Conservation (phyloP, 2,797 vertebrate genomes). For the Neostethus bicornis region DNA sequence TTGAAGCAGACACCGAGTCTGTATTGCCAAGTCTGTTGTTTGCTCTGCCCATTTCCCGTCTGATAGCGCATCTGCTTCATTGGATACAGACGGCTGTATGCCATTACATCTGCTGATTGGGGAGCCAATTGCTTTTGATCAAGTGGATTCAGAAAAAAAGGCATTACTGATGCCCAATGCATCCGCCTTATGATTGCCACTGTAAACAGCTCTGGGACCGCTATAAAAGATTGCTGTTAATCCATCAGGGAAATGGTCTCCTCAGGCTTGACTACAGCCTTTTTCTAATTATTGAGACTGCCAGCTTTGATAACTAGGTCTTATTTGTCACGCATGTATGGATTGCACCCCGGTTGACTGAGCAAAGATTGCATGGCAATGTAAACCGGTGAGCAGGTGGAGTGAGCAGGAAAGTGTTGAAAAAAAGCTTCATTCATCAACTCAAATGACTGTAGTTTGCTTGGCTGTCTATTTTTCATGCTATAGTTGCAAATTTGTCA, state of each 20-base stretch:
- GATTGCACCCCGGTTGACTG: constrained; percentile 43
- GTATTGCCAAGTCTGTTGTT: constrained; percentile 31
- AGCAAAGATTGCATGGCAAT: constrained; percentile 43
- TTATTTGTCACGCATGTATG: constrained; percentile 69
- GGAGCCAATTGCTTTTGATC: constrained; percentile 60
- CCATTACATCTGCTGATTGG: constrained; percentile 64
- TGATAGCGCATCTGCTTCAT: constrained; percentile 52
- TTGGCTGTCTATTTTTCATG: constrained; percentile 37
- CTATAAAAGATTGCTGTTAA: constrained; percentile 60
- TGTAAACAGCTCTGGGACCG: constrained; percentile 57
- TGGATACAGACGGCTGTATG: constrained; percentile 36
- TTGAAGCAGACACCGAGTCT: background rate
- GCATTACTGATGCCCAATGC: constrained; percentile 51
- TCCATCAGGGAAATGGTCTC: constrained; percentile 72
- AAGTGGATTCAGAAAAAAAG: constrained; percentile 44
- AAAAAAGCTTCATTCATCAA: constrained; percentile 45
- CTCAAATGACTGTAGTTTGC: constrained; percentile 30
- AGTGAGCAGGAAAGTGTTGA: constrained; percentile 13
- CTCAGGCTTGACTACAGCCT: constrained; percentile 52
- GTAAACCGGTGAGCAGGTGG: constrained; percentile 53
- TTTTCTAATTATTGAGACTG: constrained; percentile 78
- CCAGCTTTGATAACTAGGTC: constrained; percentile 69
- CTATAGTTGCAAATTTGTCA: constrained; percentile 14
- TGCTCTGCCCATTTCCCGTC: constrained; percentile 41
- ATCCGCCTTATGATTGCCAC: constrained; percentile 59